Percentiles rank a stretch among this genome's conserved stretches.
Conservation (phyloP, 2,797 vertebrate genomes). For the Lithobates pipiens region DNA sequence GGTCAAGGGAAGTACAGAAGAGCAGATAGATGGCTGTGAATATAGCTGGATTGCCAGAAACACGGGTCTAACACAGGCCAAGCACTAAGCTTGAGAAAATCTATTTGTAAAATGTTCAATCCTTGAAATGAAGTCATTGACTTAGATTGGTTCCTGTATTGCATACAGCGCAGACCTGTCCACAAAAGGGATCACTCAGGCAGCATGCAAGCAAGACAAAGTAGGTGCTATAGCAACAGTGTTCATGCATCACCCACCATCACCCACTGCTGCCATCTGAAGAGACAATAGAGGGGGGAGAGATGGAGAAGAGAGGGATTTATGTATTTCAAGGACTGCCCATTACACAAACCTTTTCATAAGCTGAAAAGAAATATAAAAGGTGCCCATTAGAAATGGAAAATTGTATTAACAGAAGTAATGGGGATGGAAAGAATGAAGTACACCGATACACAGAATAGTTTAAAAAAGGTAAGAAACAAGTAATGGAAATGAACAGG, state of each 20-base stretch:
- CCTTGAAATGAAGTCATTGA: background rate
- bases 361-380: background rate
- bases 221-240: conserved; percentile 59
- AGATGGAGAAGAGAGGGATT: conserved; percentile 3
- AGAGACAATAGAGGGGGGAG: conserved; percentile 27
- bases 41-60: too few species aligned
- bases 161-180: background rate
- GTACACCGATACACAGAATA: background rate
- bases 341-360: background rate
- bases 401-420: background rate
- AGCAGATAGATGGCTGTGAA: background rate
- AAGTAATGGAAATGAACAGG: background rate
- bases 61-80: background rate
- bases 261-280: conserved; percentile 13
- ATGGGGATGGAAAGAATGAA: background rate
- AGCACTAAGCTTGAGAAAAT: background rate
- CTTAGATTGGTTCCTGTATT: background rate
- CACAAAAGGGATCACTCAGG: conserved; percentile 23
- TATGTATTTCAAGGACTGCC: conserved; percentile 26
- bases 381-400: background rate
- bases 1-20: background rate
- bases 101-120: background rate
- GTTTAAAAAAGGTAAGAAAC: background rate
- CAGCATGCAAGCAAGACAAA: conserved; percentile 23
- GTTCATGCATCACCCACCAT: conserved; percentile 47